Evolutionary conservation across 35 echinoderm and acorn worm genomes (phyloP).

Genomic region (Apostichopus californicus): DNA sequence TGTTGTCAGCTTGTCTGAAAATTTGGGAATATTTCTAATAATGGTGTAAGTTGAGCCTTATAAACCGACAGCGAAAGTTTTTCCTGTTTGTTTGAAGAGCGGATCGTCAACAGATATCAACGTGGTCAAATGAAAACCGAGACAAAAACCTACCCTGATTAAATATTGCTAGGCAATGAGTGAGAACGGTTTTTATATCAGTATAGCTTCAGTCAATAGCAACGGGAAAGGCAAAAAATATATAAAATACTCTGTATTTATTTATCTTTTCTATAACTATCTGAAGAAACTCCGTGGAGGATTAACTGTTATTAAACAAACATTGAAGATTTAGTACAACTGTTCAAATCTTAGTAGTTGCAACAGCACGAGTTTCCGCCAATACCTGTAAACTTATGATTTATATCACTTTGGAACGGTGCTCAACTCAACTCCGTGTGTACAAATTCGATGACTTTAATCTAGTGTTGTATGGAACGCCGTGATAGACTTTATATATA

Average conservation of each 20-base stretch:
- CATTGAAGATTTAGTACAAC: neutral
- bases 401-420: neutral
- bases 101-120: too few relatives aligned
- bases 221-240: neutral
- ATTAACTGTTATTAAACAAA: neutral
- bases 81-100: neutral
- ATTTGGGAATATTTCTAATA: neutral
- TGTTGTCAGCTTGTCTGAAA: neutral
- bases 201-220: neutral
- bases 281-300: neutral
- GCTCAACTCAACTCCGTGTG: neutral
- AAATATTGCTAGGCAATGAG: neutral
- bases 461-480: neutral
- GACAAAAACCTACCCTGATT: neutral
- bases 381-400: neutral
- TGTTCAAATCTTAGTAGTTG: neutral
- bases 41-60: neutral
- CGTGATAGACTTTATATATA: neutral
- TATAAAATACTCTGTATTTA: too few relatives aligned
- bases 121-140: neutral
- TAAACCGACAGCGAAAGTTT: neutral
- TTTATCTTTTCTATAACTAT: too few relatives aligned
- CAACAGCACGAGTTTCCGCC: neutral
- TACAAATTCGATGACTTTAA: neutral
- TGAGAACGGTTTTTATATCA: neutral